Conservation (phyloP, 2,113 vertebrate genomes). For the Eubucco bourcierii region DNA sequence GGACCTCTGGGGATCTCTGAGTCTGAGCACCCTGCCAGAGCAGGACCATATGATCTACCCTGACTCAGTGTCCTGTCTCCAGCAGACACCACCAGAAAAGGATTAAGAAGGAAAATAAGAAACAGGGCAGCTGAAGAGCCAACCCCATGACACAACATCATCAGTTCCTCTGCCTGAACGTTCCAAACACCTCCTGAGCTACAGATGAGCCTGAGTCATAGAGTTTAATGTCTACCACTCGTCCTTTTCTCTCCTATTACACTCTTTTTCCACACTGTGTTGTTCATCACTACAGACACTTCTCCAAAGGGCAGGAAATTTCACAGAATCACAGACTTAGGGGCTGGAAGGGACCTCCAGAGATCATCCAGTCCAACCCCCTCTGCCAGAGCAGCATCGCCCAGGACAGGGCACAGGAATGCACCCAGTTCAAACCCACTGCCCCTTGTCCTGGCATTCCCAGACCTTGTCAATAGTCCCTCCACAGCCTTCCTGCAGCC, state of each 20-base stretch:
- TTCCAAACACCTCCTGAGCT: not conserved
- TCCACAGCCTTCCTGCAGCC: too few species aligned
- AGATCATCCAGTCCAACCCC: too few species aligned
- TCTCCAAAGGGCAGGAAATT: not conserved
- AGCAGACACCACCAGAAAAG: not conserved
- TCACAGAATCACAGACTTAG: too few species aligned
- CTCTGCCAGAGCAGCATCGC: too few species aligned
- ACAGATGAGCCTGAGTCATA: not conserved
- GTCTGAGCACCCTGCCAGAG: too few species aligned
- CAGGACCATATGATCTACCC: not conserved
- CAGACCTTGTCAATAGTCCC: too few species aligned
- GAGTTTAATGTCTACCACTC: not conserved
- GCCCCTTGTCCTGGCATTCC: too few species aligned
- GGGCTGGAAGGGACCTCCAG: too few species aligned
- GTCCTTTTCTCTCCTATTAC: not conserved
- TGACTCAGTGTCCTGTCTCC: not conserved
- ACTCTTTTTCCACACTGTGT: not conserved
- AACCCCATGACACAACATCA: not conserved
- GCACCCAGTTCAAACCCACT: too few species aligned
- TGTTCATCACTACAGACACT: not conserved
- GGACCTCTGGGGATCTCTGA: too few species aligned
- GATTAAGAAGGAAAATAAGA: not conserved
- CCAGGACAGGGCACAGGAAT: too few species aligned
- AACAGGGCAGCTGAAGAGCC: not conserved
- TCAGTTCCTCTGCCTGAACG: not conserved